phyloP scores from a whole-genome alignment of 2,888 invertebrate species.

The Tetanocera ferruginea region DNA sequence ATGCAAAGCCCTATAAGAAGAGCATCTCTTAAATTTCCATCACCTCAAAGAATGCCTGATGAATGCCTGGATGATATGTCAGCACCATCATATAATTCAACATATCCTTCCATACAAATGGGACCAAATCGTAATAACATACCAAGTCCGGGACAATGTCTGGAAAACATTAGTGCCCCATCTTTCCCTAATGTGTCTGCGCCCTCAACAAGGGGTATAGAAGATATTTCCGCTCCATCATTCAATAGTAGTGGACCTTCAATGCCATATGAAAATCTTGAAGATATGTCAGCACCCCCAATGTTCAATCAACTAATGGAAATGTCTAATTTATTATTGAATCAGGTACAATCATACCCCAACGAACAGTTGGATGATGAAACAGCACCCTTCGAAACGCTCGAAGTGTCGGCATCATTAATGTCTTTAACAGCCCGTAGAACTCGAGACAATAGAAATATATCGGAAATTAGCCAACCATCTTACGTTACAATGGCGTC shows the following conservation, averaged over 20 bases:
- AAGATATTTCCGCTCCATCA: slow-evolving; percentile 13
- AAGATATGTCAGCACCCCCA: slow-evolving; percentile 26
- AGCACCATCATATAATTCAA: neutral
- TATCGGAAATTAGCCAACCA: neutral
- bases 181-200: neutral
- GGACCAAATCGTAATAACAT: neutral
- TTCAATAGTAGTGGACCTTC: neutral
- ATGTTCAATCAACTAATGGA: neutral
- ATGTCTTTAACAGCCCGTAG: slow-evolving; percentile 16
- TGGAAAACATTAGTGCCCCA: neutral
- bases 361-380: slow-evolving; percentile 1
- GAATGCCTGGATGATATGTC: slow-evolving; percentile 26
- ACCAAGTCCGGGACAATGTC: neutral
- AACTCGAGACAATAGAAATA: neutral
- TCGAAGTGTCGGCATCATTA: slow-evolving; percentile 26
- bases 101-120: neutral
- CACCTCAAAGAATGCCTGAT: neutral
- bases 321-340: neutral
- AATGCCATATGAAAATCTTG: neutral
- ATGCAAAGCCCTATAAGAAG: neutral
- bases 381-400: slow-evolving; percentile 17
- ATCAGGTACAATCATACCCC: neutral
- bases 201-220: neutral
- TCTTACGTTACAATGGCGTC: neutral
- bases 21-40: neutral